Base-by-base conservation (phyloP, 2,888 invertebrate species). In the Balanococcus diminutus region DNA sequence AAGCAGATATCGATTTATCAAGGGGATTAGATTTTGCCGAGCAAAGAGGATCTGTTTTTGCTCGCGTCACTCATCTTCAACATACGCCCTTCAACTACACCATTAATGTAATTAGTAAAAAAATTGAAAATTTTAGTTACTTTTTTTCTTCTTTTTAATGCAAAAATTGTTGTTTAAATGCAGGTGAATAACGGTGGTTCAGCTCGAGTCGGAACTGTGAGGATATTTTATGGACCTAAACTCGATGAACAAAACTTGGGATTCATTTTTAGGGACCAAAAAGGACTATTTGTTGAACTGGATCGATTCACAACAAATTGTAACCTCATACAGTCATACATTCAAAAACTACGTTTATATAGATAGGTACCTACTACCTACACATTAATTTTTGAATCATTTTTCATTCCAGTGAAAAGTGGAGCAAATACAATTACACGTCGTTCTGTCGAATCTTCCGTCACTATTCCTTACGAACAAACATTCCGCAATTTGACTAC, bases 21-120 rank as follows among this genome's bases (percentile, higher is more conserved):
- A 92, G 95, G 0, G 96, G 96, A 0, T 92, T 96, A 89, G 96
- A 96, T 90, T 96, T 96, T 90, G 95, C 95, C 0, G 91, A 95
- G 0, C 51, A 32, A 31, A 91, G 95, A 0, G 96, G 96, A 81
- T 90, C 93, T 72, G 93, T 96, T 46, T 92, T 94, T 81, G 95
- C 94, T 0, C 91, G 94, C 31, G 93, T 95, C 89, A 95, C 94
- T 0, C 96, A 96, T 90, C 91, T 96, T 87, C 95, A 96, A 90
- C 94, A 96, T 89, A 91, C 92, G 5, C 92, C 92, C 0, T 96
- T 93, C 91, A 91, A 91, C 51, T 96, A 95, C 89, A 92, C 87
- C 46, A 89, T 90, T 46, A 87, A 90, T 90, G 92, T 92, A 84
- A 90, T 91, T 90, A 82, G 11, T 5, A 16, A 39, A 5, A 42